Base-by-base conservation (phyloP, 2,888 invertebrate species). In the Gymnocheta viridis region DNA sequence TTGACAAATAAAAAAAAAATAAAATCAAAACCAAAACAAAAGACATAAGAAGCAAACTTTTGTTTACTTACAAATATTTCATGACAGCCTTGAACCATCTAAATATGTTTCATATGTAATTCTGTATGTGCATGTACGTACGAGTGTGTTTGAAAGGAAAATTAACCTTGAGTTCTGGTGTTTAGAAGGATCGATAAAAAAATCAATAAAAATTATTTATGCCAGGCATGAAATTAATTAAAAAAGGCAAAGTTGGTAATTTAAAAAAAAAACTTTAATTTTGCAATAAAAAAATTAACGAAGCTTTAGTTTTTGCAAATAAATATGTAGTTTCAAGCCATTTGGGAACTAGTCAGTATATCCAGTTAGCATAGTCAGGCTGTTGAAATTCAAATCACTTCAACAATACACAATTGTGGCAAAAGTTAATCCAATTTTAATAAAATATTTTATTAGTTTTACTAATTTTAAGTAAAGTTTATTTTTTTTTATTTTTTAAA, bases 21-120 rank as follows among this genome's bases (percentile, higher is more conserved):
- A 32, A 60, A 47, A 6, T 5, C 14, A 17, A 41, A 4, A 69
- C 12, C 17, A 10, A 54, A 24, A 14, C 19, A 69, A 69, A 69
- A 76, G 32, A 69, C 38, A 38, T 69, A 69, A 76, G 47, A 64
- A 62, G 17, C 38, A 66, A 58, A 76, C 58, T 19, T 67, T 67
- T 12, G 10, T 22, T 32, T 41, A 35, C 4, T 49, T n/a, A 27
- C 7, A 49, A 2, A 17, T 47, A 27, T 41, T 70, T 58, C n/a
- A 29, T 60, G n/a, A 44, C 32, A 32, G 41, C 17, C 66, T 58
- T 67, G 56, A 76, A 14, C 66, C 17, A 76, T 56, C 67, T 76
- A 35, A 19, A 41, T 38, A 14, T 38, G 6, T 22, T 1, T 7
- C 0, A 14, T 2, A 22, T n/a, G 17, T 17, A 2, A 19, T 19